These are phyloP conservation scores for Delichon dasypus DNA, from an alignment of 2,797 vertebrate genomes.

Conservation along the genomic window DNA sequence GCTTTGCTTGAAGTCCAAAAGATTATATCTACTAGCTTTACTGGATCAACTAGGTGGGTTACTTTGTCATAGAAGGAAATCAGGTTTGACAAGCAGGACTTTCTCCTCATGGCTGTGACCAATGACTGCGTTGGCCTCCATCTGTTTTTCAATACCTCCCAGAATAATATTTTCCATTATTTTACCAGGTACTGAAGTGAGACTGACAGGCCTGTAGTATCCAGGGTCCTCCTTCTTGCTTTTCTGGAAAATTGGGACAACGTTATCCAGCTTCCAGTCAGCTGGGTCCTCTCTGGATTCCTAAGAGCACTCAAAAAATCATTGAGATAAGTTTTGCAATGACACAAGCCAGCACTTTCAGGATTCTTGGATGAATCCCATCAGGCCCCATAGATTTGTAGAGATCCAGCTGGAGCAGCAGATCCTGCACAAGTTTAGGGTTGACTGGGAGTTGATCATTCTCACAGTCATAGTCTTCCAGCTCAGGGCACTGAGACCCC, in stretches of 20 bases:
- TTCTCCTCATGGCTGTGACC: neutral
- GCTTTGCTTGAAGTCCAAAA: neutral
- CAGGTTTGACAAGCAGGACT: neutral
- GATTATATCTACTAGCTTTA: neutral
- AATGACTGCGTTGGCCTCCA: neutral
- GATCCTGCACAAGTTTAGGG: neutral
- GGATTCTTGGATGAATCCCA: neutral
- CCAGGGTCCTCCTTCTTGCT: neutral
- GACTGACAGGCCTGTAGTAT: neutral
- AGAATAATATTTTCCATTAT: neutral
- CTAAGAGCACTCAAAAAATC: neutral
- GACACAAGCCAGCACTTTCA: neutral
- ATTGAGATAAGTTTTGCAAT: neutral
- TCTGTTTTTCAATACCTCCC: no score
- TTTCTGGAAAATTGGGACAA: neutral
- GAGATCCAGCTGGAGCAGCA: neutral
- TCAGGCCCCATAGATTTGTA: neutral
- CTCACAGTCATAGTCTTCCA: neutral
- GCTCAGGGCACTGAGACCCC: no score
- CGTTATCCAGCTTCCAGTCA: neutral
- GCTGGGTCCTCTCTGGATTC: neutral
- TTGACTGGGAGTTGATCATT: neutral
- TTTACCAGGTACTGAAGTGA: neutral
- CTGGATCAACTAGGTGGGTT: neutral
- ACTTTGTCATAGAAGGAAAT: neutral